Base-by-base conservation (phyloP, 2,888 invertebrate species). In the Ophioninae sp. region DNA sequence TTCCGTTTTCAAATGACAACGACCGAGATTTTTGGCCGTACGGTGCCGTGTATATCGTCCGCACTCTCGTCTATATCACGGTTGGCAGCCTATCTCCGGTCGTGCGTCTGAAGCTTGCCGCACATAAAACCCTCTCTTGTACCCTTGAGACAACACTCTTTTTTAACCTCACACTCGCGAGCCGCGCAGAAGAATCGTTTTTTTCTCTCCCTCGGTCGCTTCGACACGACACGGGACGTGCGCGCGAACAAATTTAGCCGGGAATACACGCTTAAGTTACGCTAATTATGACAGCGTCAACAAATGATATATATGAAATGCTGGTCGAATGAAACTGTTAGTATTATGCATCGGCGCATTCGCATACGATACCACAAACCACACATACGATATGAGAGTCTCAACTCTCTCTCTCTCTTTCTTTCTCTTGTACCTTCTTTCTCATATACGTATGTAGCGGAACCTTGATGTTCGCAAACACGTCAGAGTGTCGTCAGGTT, bases 1-100 rank as follows among this genome's bases (percentile, higher is more conserved):
- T 92, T 92, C 92, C 92, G 92, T 92, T 92, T 92, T 92, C 91
- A 92, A 93, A 92, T 92, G 92, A 92, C 92, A 92, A 92, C 92
- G 92, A 90, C 89, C 87, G 88, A 83, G 81, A 73, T 64, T 74
- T 67, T 70, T 39, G 64, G 59, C 56, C 72, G 83, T 83, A 77
- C 83, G 67, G 62, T 56, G 57, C 65, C 70, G 82, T 81, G 67
- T 80, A 59, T 73, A 50, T 41, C 62, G 73, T 74, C 57, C 39
- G 69, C 44, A 30, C 59, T 69, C 59, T 30, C 56, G 56, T 67
- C 77, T 69, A 23, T 67, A 62, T 20, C 68, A 61, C 68, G 77
- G 61, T 77, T 69, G 59, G 67, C 50, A 69, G 67, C 68, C 77
- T 72, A 79, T 68, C 79, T 61, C 39, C 37, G 67, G 64, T 61